These are phyloP conservation scores for Parus major DNA, from an alignment of 2,113 vertebrate species.

Conservation along the genomic window DNA sequence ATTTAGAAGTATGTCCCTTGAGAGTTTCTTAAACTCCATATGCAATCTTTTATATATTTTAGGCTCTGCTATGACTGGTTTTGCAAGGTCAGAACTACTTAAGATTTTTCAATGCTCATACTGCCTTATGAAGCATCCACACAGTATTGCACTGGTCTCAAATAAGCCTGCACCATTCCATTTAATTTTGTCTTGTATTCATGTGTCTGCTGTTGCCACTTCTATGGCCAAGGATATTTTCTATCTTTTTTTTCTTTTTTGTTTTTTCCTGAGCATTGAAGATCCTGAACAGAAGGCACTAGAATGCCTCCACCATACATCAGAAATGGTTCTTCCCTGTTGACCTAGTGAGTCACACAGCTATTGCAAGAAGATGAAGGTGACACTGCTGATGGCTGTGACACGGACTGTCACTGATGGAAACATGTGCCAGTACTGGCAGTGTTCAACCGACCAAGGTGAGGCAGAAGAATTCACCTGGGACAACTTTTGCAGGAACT, in stretches of 20 bases:
- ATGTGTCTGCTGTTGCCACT: fast-evolving
- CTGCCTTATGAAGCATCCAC: not conserved
- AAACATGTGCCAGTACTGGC: not conserved
- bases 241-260: not conserved
- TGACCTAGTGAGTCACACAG: not conserved
- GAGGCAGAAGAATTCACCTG: not conserved
- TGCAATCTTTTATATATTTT: not conserved
- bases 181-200: too few species aligned
- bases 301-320: not conserved
- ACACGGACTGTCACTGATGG: fast-evolving
- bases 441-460: fast-evolving
- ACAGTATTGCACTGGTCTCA: not conserved
- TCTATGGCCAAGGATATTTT: fast-evolving
- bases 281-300: not conserved
- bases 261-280: not conserved
- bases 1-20: not conserved
- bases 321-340: not conserved
- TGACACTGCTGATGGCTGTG: fast-evolving
- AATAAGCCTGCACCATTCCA: not conserved
- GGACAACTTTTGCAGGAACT: not conserved
- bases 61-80: not conserved
- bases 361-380: not conserved
- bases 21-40: not conserved
- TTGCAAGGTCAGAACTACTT: not conserved
- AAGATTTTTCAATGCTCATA: not conserved